A percentile compares a stretch with the other conserved stretches of the same genome.
These are phyloP conservation scores for Mungos mungo DNA, from an alignment of 2,113 vertebrate genomes.

Conservation along the genomic window DNA sequence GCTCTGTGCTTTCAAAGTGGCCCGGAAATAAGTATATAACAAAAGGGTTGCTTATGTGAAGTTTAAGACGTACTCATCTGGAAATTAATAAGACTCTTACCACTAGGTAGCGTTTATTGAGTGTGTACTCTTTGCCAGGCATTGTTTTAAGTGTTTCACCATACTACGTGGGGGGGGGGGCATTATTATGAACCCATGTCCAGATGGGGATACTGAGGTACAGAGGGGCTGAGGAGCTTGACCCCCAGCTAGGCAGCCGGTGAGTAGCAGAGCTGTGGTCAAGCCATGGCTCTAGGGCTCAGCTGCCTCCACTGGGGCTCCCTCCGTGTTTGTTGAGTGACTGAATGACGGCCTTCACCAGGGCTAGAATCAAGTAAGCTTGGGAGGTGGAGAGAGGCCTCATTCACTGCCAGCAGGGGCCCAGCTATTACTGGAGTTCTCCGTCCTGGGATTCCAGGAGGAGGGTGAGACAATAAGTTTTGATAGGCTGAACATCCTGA, in stretches of 20 bases:
- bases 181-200: neutral
- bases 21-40: neutral
- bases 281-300: neutral
- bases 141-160: neutral
- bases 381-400: fast-evolving
- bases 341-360: neutral
- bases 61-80: neutral
- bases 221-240: neutral
- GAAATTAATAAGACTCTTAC: neutral
- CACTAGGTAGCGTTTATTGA: neutral
- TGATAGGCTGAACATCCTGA: neutral
- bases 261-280: neutral
- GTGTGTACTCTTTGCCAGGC: neutral
- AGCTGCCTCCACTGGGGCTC: neutral
- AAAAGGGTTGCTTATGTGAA: neutral
- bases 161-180: fast-evolving
- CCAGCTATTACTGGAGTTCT: neutral
- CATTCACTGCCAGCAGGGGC: fast-evolving
- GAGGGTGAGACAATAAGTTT: neutral
- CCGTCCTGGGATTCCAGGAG: neutral
- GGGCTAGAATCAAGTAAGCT: neutral
- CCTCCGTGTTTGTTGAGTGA: neutral
- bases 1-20: neutral
- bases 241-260: neutral
- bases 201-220: neutral